These are phyloP conservation scores for Corythornis leucogaster DNA, from an alignment of 2,797 vertebrate species.

Conservation along the genomic window DNA sequence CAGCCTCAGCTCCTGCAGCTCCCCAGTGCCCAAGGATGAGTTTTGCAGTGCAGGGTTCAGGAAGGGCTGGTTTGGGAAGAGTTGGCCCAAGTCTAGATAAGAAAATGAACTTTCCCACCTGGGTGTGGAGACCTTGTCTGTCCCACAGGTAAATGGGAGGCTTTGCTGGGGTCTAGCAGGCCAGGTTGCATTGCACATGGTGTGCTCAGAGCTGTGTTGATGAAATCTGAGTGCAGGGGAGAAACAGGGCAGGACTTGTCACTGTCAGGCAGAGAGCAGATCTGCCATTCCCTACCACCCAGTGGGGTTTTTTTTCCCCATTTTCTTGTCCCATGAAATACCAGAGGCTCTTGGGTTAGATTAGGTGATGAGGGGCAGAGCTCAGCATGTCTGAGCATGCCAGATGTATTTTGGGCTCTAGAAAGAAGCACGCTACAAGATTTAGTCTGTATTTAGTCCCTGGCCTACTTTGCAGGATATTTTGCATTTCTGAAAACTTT, in stretches of 20 bases:
- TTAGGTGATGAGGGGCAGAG: constrained; percentile 47
- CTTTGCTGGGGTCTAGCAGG: too few relatives aligned
- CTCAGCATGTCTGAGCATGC: constrained; percentile 20
- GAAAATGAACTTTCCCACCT: too few relatives aligned
- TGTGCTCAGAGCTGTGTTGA: too few relatives aligned
- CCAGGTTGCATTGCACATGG: too few relatives aligned
- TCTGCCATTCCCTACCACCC: too few relatives aligned
- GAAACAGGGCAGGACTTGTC: too few relatives aligned
- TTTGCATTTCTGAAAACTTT: constrained; percentile 60
- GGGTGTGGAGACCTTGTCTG: too few relatives aligned
- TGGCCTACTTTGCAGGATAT: constrained; percentile 50
- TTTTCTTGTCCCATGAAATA: not conserved
- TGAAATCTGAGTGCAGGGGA: too few relatives aligned
- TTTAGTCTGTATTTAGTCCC: constrained; percentile 64
- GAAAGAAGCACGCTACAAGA: constrained; percentile 21
- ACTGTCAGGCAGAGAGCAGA: too few relatives aligned
- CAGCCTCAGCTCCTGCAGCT: not conserved
- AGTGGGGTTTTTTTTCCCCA: not conserved
- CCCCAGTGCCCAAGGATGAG: not conserved
- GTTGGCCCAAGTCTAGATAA: too few relatives aligned
- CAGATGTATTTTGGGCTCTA: constrained; percentile 61
- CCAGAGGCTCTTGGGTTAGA: constrained; percentile 8
- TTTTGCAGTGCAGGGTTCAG: not conserved
- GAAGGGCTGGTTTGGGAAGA: not conserved
- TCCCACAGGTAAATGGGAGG: too few relatives aligned